phyloP scores from a whole-genome alignment of 2,113 vertebrate genomes.

The Thalassoma bifasciatum region DNA sequence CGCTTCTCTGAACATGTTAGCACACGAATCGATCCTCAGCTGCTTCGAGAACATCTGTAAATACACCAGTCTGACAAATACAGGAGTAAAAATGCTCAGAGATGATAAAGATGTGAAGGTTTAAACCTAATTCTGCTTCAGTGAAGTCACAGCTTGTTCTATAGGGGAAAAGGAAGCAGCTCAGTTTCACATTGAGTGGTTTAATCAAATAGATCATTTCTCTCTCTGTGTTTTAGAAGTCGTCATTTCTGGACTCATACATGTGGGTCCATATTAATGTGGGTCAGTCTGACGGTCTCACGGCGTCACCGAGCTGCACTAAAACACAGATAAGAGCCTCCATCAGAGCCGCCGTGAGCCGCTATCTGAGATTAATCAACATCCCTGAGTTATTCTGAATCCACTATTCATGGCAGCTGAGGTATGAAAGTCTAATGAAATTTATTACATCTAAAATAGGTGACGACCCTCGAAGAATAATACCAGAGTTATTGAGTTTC shows the following conservation, averaged over 20 bases:
- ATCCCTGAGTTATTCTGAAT: conserved; percentile 45
- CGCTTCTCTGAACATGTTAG: not conserved
- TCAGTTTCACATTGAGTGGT: no score
- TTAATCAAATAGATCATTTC: not conserved
- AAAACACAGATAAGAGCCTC: conserved; percentile 51
- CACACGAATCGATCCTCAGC: no score
- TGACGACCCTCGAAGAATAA: conserved; percentile 54
- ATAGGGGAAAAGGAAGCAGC: no score
- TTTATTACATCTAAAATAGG: conserved; percentile 58
- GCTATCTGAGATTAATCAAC: conserved; percentile 73
- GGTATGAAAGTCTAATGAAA: conserved; percentile 54
- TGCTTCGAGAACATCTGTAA: no score
- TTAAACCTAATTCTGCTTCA: no score
- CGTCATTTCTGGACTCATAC: not conserved
- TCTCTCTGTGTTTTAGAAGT: not conserved
- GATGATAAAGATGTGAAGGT: no score
- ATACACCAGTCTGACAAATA: no score
- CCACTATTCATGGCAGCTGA: conserved; percentile 34
- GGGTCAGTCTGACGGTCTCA: conserved; percentile 27
- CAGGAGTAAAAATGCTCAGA: no score
- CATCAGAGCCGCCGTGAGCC: conserved; percentile 38
- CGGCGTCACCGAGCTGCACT: conserved; percentile 16
- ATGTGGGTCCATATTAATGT: not conserved
- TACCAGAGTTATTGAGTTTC: conserved; percentile 43
- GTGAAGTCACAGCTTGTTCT: no score